These are phyloP conservation scores for Megalops cyprinoides DNA, from an alignment of 2,797 vertebrate genomes.

Conservation along the genomic window DNA sequence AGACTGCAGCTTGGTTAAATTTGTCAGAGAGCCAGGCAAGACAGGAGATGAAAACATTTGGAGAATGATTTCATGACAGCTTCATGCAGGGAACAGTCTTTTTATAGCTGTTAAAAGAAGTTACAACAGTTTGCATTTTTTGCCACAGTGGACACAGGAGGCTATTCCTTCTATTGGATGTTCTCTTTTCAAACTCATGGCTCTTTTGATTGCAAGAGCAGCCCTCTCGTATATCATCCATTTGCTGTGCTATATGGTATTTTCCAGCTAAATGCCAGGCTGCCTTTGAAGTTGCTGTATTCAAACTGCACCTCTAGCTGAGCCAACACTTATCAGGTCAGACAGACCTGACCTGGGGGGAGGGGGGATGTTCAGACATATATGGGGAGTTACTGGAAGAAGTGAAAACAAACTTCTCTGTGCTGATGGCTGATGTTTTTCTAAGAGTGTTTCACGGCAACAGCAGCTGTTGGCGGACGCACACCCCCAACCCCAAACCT, in stretches of 20 bases:
- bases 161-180: neutral
- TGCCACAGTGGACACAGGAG: neutral
- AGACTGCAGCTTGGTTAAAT: neutral
- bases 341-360: neutral
- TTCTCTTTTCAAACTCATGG: slow-evolving; percentile 16
- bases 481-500: neutral
- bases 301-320: slow-evolving; percentile 14
- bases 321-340: neutral
- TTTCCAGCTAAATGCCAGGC: slow-evolving; percentile 19
- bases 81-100: neutral
- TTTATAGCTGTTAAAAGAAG: neutral
- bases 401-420: neutral
- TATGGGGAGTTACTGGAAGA: neutral
- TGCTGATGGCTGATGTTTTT: neutral
- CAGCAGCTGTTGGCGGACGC: neutral
- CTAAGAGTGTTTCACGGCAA: neutral
- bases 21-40: neutral
- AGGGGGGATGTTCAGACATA: neutral
- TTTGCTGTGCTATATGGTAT: slow-evolving; percentile 19
- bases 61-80: neutral
- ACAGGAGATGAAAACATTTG: neutral
- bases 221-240: neutral
- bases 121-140: neutral
- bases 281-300: slow-evolving; percentile 9
- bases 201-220: slow-evolving; percentile 6